Base-by-base conservation (phyloP, 2,113 vertebrate species). In the Phrynosoma blainvillii region DNA sequence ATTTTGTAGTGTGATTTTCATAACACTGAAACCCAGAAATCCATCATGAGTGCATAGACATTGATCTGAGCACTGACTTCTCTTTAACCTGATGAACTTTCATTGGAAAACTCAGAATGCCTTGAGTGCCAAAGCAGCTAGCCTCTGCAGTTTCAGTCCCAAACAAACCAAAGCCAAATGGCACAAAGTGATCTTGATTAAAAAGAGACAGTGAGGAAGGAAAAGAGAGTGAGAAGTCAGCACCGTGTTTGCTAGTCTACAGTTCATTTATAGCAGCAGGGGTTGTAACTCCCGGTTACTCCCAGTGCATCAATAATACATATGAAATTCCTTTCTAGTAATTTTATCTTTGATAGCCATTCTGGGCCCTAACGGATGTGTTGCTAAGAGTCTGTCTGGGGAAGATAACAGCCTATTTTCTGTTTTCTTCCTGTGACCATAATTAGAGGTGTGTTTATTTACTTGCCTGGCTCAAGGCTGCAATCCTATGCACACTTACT, bases 361-460 rank as follows among this genome's bases (percentile, higher is more conserved):
- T 92, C 84, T 89, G 73, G 85, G 92, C 90, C 84, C 89, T 92
- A 96, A 90, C 94, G 92, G 93, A 54, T 84, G 73, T 68, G 85
- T 79, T 94, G 93, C 90, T 95, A 90, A 93, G 93, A 85, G 89
- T 88, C 94, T 95, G 94, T 86, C 76, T 85, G 59, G 73, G 77
- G 84, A 86, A 0, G 89, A 93, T 96, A 94, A 95, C 74, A 92
- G 92, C 73, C 62, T 70, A 66, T 77, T 81, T 40, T 12, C 30
- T 88, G 42, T 6, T 82, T 86, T 75, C 74, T 92, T 91, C 85
- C 92, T 0, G 0, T 87, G 88, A 79, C 74, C 40, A 23, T 76
- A 77, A 82, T 92, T 89, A 32, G 52, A 32, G 79, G 88, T 74
- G 82, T 85, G 76, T 88, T 70, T 89, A 56, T 94, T 94, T 83